Percentiles rank a stretch among this genome's conserved stretches.
These are phyloP conservation scores for Daubentonia madagascariensis DNA, from an alignment of 2,113 vertebrate species.

Conservation along the genomic window DNA sequence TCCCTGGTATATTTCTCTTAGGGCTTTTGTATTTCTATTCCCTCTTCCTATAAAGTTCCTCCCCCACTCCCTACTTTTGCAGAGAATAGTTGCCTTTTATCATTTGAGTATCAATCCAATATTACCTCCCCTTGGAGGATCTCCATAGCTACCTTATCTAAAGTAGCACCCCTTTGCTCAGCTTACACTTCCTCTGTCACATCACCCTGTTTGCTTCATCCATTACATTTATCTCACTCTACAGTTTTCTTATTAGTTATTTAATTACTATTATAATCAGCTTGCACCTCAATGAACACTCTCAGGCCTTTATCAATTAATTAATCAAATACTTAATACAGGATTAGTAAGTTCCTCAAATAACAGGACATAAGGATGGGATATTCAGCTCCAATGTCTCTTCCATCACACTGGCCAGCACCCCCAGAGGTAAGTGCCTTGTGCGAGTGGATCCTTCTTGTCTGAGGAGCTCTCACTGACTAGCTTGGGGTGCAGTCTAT, in stretches of 20 bases:
- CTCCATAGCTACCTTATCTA: neutral
- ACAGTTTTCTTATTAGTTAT: neutral
- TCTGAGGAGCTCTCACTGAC: neutral
- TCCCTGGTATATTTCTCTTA: too few species aligned
- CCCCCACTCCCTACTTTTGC: neutral
- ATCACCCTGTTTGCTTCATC: neutral
- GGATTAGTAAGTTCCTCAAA: neutral
- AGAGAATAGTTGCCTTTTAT: neutral
- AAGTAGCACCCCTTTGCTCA: neutral
- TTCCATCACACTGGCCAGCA: neutral
- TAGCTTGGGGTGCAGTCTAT: neutral
- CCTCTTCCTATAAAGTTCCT: neutral
- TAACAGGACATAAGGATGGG: neutral
- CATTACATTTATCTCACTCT: neutral
- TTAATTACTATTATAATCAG: neutral
- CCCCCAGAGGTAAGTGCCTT: neutral
- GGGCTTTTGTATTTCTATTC: neutral
- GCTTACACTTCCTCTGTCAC: neutral
- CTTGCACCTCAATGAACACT: neutral
- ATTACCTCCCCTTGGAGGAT: neutral
- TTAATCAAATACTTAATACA: neutral
- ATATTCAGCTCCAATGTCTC: neutral
- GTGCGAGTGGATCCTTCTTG: neutral
- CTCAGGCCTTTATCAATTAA: neutral
- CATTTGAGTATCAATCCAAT: neutral